Evolutionary conservation across 2,888 invertebrate species (phyloP).

Genomic region (Mellilla xanthometata): DNA sequence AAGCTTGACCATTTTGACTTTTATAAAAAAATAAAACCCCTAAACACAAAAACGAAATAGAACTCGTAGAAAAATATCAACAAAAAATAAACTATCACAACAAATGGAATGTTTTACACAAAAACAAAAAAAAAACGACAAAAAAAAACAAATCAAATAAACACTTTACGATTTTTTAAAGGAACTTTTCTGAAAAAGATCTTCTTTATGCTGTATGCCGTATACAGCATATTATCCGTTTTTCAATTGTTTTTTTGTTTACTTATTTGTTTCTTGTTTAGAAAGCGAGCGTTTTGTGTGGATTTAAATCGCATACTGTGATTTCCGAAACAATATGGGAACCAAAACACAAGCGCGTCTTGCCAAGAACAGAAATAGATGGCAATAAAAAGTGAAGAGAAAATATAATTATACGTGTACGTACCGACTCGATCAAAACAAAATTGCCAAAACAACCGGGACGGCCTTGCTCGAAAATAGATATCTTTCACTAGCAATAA

Average conservation of each 20-base stretch:
- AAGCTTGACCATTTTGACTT: slow-evolving; percentile 57
- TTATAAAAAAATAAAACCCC: slow-evolving; percentile 35
- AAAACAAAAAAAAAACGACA: slow-evolving; percentile 22
- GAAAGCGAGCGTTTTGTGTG: slow-evolving; percentile 38
- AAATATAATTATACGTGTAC: too few species aligned
- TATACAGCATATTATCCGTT: slow-evolving; percentile 66
- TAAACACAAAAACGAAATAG: slow-evolving; percentile 37
- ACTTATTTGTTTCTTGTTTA: slow-evolving; percentile 27
- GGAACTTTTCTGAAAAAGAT: slow-evolving; percentile 58
- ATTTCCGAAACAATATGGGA: slow-evolving; percentile 36
- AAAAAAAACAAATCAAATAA: slow-evolving; percentile 32
- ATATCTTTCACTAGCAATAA: neutral
- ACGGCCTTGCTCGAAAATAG: slow-evolving; percentile 14
- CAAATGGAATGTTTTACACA: slow-evolving; percentile 53
- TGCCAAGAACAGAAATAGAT: slow-evolving; percentile 65
- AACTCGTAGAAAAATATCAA: slow-evolving; percentile 36
- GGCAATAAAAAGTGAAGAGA: slow-evolving; percentile 15
- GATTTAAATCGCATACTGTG: slow-evolving; percentile 45
- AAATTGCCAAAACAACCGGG: slow-evolving; percentile 9
- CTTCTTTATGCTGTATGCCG: slow-evolving; percentile 57
- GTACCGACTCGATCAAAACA: slow-evolving; percentile 5
- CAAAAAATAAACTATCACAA: slow-evolving; percentile 52
- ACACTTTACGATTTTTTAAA: slow-evolving; percentile 43
- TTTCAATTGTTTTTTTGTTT: slow-evolving; percentile 27
- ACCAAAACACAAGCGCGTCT: slow-evolving; percentile 42